phyloP scores from a whole-genome alignment of 2,113 vertebrate species.

The Nothocercus julius region DNA sequence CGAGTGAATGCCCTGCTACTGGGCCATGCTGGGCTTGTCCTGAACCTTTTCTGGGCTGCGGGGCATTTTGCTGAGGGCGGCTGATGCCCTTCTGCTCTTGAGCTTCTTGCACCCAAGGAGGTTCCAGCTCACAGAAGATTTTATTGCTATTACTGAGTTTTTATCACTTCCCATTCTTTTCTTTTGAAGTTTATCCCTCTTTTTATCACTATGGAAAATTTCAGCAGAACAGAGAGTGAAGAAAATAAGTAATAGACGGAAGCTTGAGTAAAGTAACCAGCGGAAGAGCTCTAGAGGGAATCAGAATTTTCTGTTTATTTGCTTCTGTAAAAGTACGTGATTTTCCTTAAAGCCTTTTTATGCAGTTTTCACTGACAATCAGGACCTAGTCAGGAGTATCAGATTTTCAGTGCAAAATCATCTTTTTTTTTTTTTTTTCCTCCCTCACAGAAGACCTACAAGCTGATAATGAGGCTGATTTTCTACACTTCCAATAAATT shows the following conservation, averaged over 20 bases:
- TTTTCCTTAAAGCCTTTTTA: not conserved
- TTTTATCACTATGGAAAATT: not conserved
- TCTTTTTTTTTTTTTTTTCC: not conserved
- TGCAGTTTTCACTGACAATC: not conserved
- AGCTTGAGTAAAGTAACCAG: not conserved
- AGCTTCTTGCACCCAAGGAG: not conserved
- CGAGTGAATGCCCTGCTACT: not conserved
- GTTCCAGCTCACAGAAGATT: not conserved
- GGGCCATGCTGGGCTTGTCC: not conserved
- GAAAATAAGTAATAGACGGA: not conserved
- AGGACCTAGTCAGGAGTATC: not conserved
- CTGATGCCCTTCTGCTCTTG: not conserved
- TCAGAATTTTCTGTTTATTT: not conserved
- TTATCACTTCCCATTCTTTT: not conserved
- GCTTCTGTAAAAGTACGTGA: not conserved
- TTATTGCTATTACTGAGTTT: not conserved
- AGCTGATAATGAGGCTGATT: not conserved
- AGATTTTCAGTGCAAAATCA: not conserved
- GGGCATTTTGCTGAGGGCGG: not conserved
- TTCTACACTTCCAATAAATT: not conserved
- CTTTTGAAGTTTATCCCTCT: not conserved
- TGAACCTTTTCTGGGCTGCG: not conserved
- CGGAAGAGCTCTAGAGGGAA: not conserved
- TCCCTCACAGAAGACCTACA: not conserved
- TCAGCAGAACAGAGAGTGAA: not conserved